These are phyloP conservation scores for Erpornis zantholeuca DNA, from an alignment of 2,113 vertebrate genomes.

Conservation along the genomic window DNA sequence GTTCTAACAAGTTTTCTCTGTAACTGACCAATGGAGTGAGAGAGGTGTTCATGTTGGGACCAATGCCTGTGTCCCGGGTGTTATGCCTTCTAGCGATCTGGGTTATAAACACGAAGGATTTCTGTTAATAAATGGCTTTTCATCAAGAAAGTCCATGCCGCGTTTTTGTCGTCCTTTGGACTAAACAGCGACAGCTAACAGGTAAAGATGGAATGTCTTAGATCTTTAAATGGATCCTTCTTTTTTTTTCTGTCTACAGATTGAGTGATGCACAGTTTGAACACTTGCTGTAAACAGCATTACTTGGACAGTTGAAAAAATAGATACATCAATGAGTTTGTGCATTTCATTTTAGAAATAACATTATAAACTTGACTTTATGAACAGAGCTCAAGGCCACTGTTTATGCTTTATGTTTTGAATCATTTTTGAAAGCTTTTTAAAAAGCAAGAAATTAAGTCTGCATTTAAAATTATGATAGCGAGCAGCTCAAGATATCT, in stretches of 20 bases:
- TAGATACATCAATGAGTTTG: background rate
- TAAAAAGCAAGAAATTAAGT: background rate
- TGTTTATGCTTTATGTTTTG: constrained; percentile 50
- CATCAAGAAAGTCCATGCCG: too few species aligned
- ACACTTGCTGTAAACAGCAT: background rate
- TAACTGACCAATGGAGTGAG: too few species aligned
- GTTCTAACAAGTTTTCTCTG: too few species aligned
- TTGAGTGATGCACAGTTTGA: background rate
- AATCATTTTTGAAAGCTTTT: constrained; percentile 27
- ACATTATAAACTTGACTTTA: background rate
- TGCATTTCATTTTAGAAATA: constrained; percentile 12
- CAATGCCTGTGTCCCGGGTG: too few species aligned
- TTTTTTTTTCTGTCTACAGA: background rate
- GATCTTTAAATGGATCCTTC: background rate
- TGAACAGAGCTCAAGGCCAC: constrained; percentile 20
- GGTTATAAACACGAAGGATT: too few species aligned
- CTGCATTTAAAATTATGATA: background rate
- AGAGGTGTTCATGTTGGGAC: too few species aligned
- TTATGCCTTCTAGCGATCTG: too few species aligned
- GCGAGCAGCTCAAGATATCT: background rate
- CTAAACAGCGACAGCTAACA: too few species aligned
- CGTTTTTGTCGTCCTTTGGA: too few species aligned
- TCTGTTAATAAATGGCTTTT: too few species aligned
- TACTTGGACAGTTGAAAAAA: background rate
- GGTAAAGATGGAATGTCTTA: background rate